Base-by-base conservation (phyloP, 2,113 vertebrate genomes). In the Etheostoma cragini region DNA sequence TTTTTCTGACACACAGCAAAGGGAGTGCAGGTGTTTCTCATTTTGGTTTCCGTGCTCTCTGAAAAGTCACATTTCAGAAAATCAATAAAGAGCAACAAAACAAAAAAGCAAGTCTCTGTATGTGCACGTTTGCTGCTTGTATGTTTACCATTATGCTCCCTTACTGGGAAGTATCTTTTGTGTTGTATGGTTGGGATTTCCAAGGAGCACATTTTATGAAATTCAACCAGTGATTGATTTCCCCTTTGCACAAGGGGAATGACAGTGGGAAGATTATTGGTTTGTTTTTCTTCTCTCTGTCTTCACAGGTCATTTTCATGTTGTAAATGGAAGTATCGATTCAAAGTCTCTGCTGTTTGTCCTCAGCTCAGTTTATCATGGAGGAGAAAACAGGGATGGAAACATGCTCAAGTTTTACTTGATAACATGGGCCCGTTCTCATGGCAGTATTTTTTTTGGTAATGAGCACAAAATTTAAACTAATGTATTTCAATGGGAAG, bases 301-400 rank as follows among this genome's bases (percentile, higher is more conserved):
- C 52, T 78, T 76, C 50, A 46, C 86, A 68, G 88, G 89, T 93
- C 76, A 93, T 92, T 89, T 91, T 91, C 87, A 92, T 90, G 88
- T 87, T 92, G 87, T 88, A 88, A 92, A 92, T 92, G 72, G 83
- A 83, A 52, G 46, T 87, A 91, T 93, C 14, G 91, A 93, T 92
- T 85, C 10, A 14, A 8, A 3, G 76, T 68, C 73, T 33, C 21
- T 45, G 76, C 70, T 83, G 80, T 87, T 88, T 89, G 89, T 90
- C 87, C 81, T 82, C 66, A 21, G 62, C 78, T 83, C 78, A 71
- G 84, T 89, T 86, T 58, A 81, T 90, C 79, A 78, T 83, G 54
- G 24, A 65, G 24, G 45, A 60, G 53, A 83, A 82, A 82, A 84
- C 54, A 73, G 58, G 65, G 73, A 64, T 0, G 22, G 69, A 83